phyloP scores from a whole-genome alignment of 2,888 invertebrate species.

The Tupiocoris notatus region DNA sequence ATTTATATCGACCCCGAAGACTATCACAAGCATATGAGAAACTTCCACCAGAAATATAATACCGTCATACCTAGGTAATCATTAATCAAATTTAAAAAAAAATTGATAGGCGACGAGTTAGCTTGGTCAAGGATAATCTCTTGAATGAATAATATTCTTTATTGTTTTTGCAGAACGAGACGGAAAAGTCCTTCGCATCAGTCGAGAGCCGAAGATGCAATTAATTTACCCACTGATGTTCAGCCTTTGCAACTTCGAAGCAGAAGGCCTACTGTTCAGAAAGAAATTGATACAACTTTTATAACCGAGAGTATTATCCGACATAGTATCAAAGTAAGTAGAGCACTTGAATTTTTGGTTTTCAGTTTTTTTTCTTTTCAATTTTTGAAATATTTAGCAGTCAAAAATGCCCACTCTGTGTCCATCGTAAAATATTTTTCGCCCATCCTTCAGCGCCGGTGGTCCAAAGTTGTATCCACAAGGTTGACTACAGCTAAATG shows the following conservation, averaged over 20 bases:
- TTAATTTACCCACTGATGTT: not conserved
- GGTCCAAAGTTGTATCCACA: slow-evolving; percentile 32
- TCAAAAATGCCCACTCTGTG: too few species aligned
- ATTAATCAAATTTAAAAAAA: not conserved
- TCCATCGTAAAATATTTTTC: too few species aligned
- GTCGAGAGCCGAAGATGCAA: not conserved
- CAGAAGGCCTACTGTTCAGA: not conserved
- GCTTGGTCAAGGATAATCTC: too few species aligned
- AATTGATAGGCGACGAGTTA: not conserved
- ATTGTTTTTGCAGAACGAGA: slow-evolving; percentile 11
- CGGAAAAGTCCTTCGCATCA: slow-evolving; percentile 13
- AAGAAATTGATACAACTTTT: slow-evolving; percentile 18
- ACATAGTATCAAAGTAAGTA: slow-evolving; percentile 29
- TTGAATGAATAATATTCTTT: not conserved
- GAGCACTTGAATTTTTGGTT: not conserved
- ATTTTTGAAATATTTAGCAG: too few species aligned
- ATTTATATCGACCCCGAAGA: slow-evolving; percentile 52
- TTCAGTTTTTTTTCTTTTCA: too few species aligned
- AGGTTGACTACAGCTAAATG: slow-evolving; percentile 1
- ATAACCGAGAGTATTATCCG: slow-evolving; percentile 20
- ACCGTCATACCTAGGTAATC: slow-evolving; percentile 45
- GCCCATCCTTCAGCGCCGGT: slow-evolving; percentile 34
- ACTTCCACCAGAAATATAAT: slow-evolving; percentile 50
- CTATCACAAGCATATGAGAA: slow-evolving; percentile 52
- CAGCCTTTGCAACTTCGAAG: not conserved